Evolutionary conservation across 2,797 vertebrate genomes (phyloP).

Genomic region (Schizopygopsis malacanthus): DNA sequence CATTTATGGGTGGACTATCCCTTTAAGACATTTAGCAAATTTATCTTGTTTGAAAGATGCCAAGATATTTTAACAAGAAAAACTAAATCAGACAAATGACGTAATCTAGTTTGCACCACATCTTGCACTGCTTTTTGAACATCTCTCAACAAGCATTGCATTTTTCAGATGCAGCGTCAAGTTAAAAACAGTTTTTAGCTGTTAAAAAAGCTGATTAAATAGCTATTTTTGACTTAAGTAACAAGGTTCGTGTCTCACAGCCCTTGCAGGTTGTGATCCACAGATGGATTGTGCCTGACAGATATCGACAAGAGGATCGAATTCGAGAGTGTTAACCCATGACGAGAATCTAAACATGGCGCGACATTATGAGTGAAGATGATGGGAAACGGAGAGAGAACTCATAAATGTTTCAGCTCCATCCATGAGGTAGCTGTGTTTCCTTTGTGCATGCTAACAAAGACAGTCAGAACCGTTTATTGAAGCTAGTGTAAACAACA

Average conservation of each 20-base stretch:
- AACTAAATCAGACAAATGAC: neutral
- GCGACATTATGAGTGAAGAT: constrained; percentile 10
- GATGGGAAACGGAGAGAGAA: constrained; percentile 6
- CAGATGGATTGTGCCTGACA: constrained; percentile 13
- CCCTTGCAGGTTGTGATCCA: neutral
- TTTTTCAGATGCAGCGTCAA: neutral
- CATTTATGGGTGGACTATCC: too few species aligned
- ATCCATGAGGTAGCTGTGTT: neutral
- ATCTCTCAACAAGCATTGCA: neutral
- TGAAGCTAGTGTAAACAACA: constrained; percentile 37
- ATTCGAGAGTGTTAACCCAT: constrained; percentile 15
- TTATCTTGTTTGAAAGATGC: neutral
- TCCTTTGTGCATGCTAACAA: constrained; percentile 30
- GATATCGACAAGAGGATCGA: neutral
- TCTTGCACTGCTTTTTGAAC: neutral
- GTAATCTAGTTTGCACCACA: neutral
- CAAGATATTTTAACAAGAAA: neutral
- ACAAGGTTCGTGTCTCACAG: neutral
- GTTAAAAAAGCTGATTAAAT: neutral
- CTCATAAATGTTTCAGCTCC: constrained; percentile 44
- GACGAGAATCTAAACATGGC: constrained; percentile 1
- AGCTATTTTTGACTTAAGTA: neutral
- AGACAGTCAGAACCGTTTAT: constrained; percentile 23
- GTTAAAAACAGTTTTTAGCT: neutral
- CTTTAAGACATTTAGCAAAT: neutral